phyloP scores from a whole-genome alignment of 2,113 vertebrate genomes.

The Sturnus vulgaris region DNA sequence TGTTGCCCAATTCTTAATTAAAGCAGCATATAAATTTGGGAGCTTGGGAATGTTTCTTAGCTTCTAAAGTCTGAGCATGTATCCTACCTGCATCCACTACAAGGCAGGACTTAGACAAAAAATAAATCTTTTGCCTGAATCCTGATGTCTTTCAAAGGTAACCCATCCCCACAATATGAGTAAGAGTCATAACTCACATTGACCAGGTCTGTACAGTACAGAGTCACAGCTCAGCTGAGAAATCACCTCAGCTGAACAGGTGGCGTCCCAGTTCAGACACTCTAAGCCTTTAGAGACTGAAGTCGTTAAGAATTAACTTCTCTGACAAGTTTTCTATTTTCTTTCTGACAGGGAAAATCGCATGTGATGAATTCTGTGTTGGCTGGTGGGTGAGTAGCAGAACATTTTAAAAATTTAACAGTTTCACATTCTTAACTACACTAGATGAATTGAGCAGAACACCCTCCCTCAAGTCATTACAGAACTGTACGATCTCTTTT shows the following conservation, averaged over 20 bases:
- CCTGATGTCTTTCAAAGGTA: background rate
- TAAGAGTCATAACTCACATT: background rate
- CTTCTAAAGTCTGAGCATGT: background rate
- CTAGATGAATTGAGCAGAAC: background rate
- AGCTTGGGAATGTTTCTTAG: background rate
- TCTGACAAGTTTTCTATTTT: background rate
- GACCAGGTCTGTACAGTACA: background rate
- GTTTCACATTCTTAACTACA: background rate
- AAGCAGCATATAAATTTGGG: background rate
- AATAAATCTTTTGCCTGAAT: background rate
- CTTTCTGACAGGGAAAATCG: background rate
- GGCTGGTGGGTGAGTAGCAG: background rate
- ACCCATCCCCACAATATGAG: background rate
- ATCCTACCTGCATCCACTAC: background rate
- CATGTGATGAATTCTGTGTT: background rate
- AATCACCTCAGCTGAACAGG: background rate
- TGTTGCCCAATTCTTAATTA: background rate
- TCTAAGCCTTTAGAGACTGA: background rate
- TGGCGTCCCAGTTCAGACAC: background rate
- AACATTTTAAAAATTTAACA: background rate
- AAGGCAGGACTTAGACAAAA: background rate
- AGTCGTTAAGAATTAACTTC: background rate
- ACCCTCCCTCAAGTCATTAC: background rate
- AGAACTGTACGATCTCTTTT: background rate
- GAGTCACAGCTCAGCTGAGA: background rate